These are phyloP conservation scores for Acridotheres tristis DNA, from an alignment of 2,797 vertebrate species.

Conservation along the genomic window DNA sequence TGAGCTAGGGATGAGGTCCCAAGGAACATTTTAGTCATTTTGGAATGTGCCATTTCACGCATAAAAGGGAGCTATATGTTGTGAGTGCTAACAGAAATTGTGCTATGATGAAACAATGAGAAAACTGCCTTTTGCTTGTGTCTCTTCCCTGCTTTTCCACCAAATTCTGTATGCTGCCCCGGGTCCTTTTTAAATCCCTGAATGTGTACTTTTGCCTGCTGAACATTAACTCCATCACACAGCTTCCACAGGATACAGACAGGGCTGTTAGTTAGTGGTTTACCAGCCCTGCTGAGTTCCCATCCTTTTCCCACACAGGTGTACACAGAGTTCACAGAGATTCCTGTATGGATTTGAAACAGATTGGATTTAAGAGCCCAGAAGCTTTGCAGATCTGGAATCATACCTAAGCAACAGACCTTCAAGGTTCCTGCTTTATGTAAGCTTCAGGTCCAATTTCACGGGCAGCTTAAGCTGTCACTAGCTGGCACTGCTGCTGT, in stretches of 20 bases:
- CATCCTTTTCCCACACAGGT: not conserved
- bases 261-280: not conserved
- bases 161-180: not conserved
- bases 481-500: not conserved
- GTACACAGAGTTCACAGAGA: not conserved
- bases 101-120: not conserved
- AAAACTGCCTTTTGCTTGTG: not conserved
- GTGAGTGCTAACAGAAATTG: not conserved
- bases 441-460: constrained; percentile 21
- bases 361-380: not conserved
- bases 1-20: not conserved
- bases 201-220: not conserved
- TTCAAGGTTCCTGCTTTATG: not conserved
- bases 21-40: not conserved
- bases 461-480: not conserved
- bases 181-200: not conserved
- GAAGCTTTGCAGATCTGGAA: not conserved
- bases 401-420: not conserved
- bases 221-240: not conserved
- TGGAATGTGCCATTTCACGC: not conserved
- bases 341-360: not conserved
- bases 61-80: not conserved
- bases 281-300: not conserved
- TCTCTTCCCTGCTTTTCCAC: not conserved
- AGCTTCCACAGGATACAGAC: accelerated